A percentile compares a stretch with the other conserved stretches of the same genome.
Evolutionary conservation across 2,888 invertebrate genomes (phyloP).

Genomic region (Drosophila cyrtoloma): DNA sequence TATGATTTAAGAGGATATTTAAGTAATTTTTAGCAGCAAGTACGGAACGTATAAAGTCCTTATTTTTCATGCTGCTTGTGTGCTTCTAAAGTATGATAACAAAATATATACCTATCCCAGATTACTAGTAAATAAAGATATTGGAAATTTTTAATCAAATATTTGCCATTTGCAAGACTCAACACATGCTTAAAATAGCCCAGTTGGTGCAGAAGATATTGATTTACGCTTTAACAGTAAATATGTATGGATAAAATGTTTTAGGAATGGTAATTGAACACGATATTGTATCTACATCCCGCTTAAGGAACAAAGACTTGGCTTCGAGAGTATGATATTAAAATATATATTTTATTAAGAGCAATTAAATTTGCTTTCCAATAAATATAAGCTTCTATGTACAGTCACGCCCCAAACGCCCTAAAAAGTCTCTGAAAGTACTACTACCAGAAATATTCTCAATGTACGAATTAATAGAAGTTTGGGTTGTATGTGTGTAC

Average conservation of each 20-base stretch:
- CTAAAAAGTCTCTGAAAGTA: neutral
- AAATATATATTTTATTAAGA: neutral
- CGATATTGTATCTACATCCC: neutral
- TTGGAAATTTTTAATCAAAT: neutral
- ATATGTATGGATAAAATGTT: too few relatives aligned
- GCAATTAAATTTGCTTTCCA: neutral
- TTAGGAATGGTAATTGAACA: neutral
- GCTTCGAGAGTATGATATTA: neutral
- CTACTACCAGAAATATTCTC: neutral
- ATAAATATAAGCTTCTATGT: neutral
- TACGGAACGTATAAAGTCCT: neutral
- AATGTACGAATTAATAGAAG: neutral
- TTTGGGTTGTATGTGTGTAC: neutral
- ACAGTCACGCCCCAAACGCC: too few relatives aligned
- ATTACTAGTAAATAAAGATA: neutral
- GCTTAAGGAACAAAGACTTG: too few relatives aligned
- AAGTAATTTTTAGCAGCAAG: neutral
- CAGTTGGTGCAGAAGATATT: neutral
- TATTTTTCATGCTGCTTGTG: neutral
- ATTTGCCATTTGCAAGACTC: neutral
- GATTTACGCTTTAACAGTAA: neutral
- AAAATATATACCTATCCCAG: neutral
- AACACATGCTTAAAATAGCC: neutral
- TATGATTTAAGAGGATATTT: neutral
- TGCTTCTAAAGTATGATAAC: neutral